Percentiles rank a stretch among this genome's conserved stretches.
Evolutionary conservation across 2,888 invertebrate species (phyloP).

Genomic region (Caenorhabditis sp.): DNA sequence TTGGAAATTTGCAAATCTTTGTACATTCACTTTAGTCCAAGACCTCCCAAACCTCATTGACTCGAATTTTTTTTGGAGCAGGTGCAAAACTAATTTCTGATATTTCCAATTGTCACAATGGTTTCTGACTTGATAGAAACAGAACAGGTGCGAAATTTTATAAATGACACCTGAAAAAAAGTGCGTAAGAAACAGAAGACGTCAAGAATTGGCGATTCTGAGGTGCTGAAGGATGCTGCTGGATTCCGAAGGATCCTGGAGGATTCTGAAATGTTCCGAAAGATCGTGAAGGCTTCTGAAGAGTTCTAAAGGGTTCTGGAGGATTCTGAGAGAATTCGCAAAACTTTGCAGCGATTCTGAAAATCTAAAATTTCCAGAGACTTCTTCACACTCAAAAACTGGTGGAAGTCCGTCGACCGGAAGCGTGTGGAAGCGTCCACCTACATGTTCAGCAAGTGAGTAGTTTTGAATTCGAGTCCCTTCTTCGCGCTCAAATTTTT

Average conservation of each 20-base stretch:
- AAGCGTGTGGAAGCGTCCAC: slow-evolving; percentile 76
- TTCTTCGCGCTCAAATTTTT: not conserved
- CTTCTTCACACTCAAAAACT: slow-evolving; percentile 83
- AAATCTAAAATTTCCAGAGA: slow-evolving; percentile 71
- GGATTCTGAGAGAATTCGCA: not conserved
- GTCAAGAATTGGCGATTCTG: not conserved
- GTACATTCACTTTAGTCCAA: not conserved
- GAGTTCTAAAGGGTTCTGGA: too few relatives aligned
- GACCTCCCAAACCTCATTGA: slow-evolving; percentile 2
- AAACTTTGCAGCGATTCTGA: not conserved
- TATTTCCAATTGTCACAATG: too few relatives aligned
- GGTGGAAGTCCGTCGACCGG: slow-evolving; percentile 82
- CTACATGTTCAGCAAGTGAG: slow-evolving; percentile 75
- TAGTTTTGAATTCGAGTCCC: not conserved
- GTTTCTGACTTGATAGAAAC: too few relatives aligned
- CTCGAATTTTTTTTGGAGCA: not conserved
- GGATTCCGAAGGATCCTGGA: not conserved
- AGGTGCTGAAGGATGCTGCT: not conserved
- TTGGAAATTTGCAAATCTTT: not conserved
- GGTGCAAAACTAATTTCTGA: too few relatives aligned
- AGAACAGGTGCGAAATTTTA: too few relatives aligned
- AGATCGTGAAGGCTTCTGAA: not conserved
- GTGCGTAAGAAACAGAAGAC: not conserved
- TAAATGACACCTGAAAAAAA: too few relatives aligned
- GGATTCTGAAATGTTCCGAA: not conserved